Evolutionary conservation across 2,113 vertebrate genomes (phyloP).

Genomic region (Rousettus leschenaultii): DNA sequence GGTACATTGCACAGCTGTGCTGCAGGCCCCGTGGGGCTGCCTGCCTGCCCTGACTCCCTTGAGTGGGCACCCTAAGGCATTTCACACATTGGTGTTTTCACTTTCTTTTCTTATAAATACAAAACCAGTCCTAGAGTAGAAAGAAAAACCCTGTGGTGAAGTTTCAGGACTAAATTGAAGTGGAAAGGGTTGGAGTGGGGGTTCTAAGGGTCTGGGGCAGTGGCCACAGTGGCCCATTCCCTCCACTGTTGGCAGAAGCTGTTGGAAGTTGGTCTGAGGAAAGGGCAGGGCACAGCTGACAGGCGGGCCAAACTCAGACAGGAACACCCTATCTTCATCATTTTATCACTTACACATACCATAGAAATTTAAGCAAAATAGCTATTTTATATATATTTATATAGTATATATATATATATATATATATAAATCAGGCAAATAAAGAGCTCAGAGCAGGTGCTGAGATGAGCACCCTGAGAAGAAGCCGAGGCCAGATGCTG

Average conservation of each 20-base stretch:
- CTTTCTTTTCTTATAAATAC: slow-evolving; percentile 5
- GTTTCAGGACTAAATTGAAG: slow-evolving; percentile 41
- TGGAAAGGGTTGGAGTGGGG: background rate
- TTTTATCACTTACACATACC: slow-evolving; percentile 77
- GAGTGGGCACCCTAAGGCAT: slow-evolving; percentile 54
- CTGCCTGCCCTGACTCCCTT: background rate
- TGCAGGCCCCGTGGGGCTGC: background rate
- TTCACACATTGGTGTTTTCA: slow-evolving; percentile 32
- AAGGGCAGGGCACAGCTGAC: background rate
- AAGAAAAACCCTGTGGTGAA: slow-evolving; percentile 46
- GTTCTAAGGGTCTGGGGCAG: background rate
- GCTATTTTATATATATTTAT: slow-evolving; percentile 76
- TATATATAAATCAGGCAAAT: slow-evolving; percentile 72
- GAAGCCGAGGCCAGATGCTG: background rate
- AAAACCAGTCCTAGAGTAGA: slow-evolving; percentile 54
- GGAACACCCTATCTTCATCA: slow-evolving; percentile 76
- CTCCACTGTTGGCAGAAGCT: slow-evolving; percentile 8
- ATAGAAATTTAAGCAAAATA: slow-evolving; percentile 87
- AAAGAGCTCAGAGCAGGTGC: slow-evolving; percentile 2
- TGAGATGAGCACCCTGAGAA: background rate
- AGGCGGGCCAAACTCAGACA: slow-evolving; percentile 65
- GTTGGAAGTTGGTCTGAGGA: background rate
- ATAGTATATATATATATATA: background rate
- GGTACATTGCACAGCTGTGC: slow-evolving; percentile 16
- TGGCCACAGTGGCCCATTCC: background rate